Conservation (phyloP, 2,113 vertebrate genomes). For the Ameiurus melas region DNA sequence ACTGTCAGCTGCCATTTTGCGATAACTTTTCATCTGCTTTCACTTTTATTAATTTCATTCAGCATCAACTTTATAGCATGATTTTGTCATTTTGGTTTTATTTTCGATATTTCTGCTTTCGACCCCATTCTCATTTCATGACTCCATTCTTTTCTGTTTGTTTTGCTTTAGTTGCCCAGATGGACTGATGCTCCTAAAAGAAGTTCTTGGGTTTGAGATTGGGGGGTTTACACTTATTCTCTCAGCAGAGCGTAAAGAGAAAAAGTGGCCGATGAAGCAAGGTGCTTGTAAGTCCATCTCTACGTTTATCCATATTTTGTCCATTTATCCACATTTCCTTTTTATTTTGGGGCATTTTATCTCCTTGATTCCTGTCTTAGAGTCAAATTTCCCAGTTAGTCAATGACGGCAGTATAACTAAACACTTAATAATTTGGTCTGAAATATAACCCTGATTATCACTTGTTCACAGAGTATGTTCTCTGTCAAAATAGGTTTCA, state of each 20-base stretch:
- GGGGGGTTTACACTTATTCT: constrained; percentile 32
- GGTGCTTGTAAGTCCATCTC: constrained; percentile 45
- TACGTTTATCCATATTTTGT: constrained; percentile 3
- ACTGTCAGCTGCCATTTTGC: background rate
- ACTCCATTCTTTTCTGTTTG: constrained; percentile 53
- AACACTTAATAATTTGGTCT: background rate
- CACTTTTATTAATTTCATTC: constrained; percentile 31
- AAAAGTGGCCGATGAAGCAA: constrained; percentile 26
- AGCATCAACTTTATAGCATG: constrained; percentile 12
- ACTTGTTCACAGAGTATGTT: background rate
- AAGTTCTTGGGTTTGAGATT: constrained; percentile 43
- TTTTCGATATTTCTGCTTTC: constrained; percentile 21
- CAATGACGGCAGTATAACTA: background rate
- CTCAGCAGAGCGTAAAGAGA: constrained; percentile 37
- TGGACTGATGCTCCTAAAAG: constrained; percentile 38
- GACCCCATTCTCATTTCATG: constrained; percentile 48
- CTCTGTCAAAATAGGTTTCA: background rate
- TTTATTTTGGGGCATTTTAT: background rate
- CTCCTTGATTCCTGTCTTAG: background rate
- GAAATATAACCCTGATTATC: background rate
- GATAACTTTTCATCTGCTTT: constrained; percentile 1
- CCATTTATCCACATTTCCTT: background rate
- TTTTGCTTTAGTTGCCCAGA: constrained; percentile 52
- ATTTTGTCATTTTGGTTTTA: constrained; percentile 38
- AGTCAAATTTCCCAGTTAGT: background rate